Base-by-base conservation (phyloP, 2,888 invertebrate species). In the Agonopterix arenella region DNA sequence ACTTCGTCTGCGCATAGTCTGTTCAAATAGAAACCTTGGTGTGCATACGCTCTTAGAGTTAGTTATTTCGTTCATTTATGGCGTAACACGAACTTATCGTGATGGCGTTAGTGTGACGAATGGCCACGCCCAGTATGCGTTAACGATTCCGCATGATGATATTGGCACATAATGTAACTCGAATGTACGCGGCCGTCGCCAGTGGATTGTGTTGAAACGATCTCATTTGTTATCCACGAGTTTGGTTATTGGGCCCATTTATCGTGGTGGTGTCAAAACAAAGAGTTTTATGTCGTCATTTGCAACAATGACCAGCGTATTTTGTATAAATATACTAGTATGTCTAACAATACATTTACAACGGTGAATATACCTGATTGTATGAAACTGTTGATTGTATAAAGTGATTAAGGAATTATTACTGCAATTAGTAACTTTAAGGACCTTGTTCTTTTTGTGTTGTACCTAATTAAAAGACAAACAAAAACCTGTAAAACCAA, bases 161-260 rank as follows among this genome's bases (percentile, higher is more conserved):
- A 72, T 67, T 68, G 68, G 58, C 52, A 61, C 68, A 64, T 71
- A 72, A 73, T 68, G 72, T 64, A 59, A 56, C 62, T 62, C 57
- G 64, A 67, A 68, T 46, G 45, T 45, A 45, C 11, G 45, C 36
- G 68, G 62, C 59, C 60, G 58, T 58, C 53, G 57, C 52, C 61
- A 60, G 63, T 63, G 70, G 69, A 67, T 62, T 64, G 62, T 59
- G 68, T 58, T 58, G 60, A 62, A 73, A 67, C 67, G 65, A 70
- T 62, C 62, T 61, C 68, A 67, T 74, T 62, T 68, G 63, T 73
- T 73, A 68, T 61, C 59, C 61, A 55, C 58, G 57, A 64, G 61
- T 70, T 67, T 64, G 64, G 67, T 64, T 70, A 71, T 72, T 74
- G 68, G 59, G 54, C 10, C 62, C 67, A 73, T 73, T 68, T 62